Evolutionary conservation across 1,140 invertebrate genomes (phyloP), one percentile per base, ranked within the genome.

Genomic region (Pogonognathellus flavescens): DNA sequence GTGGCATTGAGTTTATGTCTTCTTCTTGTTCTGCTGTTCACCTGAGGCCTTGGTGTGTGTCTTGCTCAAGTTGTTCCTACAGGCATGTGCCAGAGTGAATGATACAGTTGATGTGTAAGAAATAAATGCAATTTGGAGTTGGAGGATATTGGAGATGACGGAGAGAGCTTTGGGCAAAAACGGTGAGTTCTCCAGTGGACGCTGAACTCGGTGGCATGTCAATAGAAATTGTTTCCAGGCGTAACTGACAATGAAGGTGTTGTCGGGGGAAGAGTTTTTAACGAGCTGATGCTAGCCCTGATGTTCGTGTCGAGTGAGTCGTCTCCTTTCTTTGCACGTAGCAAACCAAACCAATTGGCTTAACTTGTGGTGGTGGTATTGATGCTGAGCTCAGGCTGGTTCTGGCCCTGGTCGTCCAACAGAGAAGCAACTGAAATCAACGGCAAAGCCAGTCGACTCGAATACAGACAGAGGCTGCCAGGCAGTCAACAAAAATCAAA

Each of bases 321-420:
- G 41, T 50, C 20, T 31, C 13, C 70, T 41, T 16, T 49, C 31
- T 50, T 9, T 14, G 22, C 25, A 76, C 62, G 20, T 50, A 76
- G 70, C 41, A 31, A 76, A 16, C 31, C 14, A 76, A 50, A 41
- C 16, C 66, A 72, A 72, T 72, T 72, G 70, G 70, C 41, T 76
- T 76, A 76, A 50, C 70, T 76, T 76, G 70, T 76, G 70, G 70
- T 76, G 53, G 53, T 57, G 53, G 53, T 57, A 41, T 41, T 41
- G 31, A 41, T 41, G 31, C 31, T 41, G 31, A 41, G 31, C 31
- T 41, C 31, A 41, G 31, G 31, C 31, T 41, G 31, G 31, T 41
- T 41, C 31, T 41, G 31, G 31, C 31, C 31, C 31, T 41, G 31
- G 31, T 41, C 31, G 31, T 41, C 31, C 31, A 41, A 41, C 31